These are phyloP conservation scores for Drosophila grimshawi DNA, from an alignment of 1,140 invertebrate species.

Conservation along the genomic window DNA sequence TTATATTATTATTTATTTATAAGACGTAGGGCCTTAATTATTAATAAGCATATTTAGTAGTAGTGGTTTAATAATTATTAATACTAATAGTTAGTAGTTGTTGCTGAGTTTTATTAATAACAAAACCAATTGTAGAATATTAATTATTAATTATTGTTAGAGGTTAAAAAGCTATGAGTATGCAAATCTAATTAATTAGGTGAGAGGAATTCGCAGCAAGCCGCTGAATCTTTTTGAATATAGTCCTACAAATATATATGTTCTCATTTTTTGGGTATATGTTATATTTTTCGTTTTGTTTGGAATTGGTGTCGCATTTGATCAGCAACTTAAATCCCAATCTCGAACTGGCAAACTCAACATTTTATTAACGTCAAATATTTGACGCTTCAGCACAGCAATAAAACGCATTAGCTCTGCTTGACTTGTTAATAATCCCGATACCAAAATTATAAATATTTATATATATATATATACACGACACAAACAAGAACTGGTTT, in stretches of 20 bases:
- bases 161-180: too few relatives aligned
- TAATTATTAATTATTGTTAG: too few relatives aligned
- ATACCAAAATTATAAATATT: not conserved
- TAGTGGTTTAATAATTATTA: too few relatives aligned
- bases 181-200: too few relatives aligned
- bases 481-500: not conserved
- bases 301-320: not conserved
- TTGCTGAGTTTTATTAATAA: too few relatives aligned
- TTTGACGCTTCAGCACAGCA: constrained; percentile 24
- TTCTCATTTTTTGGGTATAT: not conserved
- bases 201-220: too few relatives aligned
- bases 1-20: too few relatives aligned
- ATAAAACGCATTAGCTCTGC: constrained; percentile 19
- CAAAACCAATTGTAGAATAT: too few relatives aligned
- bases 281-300: not conserved
- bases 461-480: not conserved
- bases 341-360: not conserved
- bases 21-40: too few relatives aligned
- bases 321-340: not conserved
- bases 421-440: constrained; percentile 8
- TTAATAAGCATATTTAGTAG: too few relatives aligned
- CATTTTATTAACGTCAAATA: constrained; percentile 5
- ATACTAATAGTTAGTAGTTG: too few relatives aligned
- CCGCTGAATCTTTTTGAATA: too few relatives aligned
- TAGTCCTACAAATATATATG: not conserved